Evolutionary conservation across 2,797 vertebrate species (phyloP).

Genomic region (Enteromius argenteus): DNA sequence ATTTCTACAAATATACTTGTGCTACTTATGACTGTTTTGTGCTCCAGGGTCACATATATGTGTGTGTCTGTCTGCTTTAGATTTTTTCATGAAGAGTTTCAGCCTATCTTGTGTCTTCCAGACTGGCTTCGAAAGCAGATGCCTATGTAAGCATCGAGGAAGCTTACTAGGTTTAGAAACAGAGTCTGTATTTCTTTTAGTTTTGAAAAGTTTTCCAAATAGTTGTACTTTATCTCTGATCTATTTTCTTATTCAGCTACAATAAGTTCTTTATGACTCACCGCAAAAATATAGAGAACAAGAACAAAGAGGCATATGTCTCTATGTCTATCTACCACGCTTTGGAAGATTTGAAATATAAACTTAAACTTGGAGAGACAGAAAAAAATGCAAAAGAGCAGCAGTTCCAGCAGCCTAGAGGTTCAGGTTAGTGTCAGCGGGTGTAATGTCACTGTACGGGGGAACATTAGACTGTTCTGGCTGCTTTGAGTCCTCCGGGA

Average conservation of each 20-base stretch:
- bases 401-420: conserved; percentile 28
- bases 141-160: neutral
- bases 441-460: conserved; percentile 34
- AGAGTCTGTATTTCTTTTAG: neutral
- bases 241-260: neutral
- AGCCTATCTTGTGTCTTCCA: neutral
- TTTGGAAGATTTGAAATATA: neutral
- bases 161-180: neutral
- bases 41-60: no score
- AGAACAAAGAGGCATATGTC: conserved; percentile 12
- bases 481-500: conserved; percentile 39
- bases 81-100: neutral
- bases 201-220: conserved; percentile 23
- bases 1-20: no score
- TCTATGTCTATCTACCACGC: neutral
- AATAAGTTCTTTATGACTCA: conserved; percentile 17
- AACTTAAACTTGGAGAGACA: neutral
- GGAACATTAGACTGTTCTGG: conserved; percentile 26
- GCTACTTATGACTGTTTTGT: no score
- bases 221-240: conserved; percentile 27
- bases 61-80: neutral
- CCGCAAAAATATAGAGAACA: neutral
- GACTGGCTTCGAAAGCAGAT: neutral
- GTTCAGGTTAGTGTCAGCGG: conserved; percentile 42
- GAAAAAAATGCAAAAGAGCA: conserved; percentile 10